Percentiles rank a stretch among this genome's conserved stretches.
These are phyloP conservation scores for Nineta flava DNA, from an alignment of 2,888 invertebrate genomes.

Conservation along the genomic window DNA sequence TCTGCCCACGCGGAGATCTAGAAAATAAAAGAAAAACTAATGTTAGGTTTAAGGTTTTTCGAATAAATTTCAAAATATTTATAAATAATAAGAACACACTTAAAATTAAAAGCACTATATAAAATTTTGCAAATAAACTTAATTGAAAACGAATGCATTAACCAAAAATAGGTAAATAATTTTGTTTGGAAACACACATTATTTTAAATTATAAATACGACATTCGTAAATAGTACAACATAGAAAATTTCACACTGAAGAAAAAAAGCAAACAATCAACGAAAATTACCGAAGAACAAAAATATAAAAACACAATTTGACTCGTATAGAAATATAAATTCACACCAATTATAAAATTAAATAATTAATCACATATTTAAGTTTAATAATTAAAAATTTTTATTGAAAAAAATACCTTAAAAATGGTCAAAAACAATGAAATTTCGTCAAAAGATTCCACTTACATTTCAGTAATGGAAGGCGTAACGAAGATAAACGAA, in stretches of 20 bases:
- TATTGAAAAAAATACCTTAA: neutral
- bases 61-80: no score
- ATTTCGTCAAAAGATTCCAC: slow-evolving; percentile 4
- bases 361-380: neutral
- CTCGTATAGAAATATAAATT: neutral
- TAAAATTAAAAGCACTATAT: no score
- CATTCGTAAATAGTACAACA: no score
- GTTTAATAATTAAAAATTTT: neutral
- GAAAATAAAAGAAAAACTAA: slow-evolving; percentile 13
- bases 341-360: neutral
- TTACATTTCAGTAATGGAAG: slow-evolving; percentile 8
- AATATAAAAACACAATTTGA: neutral
- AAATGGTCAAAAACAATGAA: neutral
- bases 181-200: no score
- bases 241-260: no score
- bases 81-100: no score
- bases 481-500: slow-evolving; percentile 6
- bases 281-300: slow-evolving; percentile 2
- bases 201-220: no score
- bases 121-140: no score
- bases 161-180: no score
- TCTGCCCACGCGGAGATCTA: slow-evolving; percentile 34
- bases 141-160: no score
- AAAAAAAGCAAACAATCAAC: neutral
- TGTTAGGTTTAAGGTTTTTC: neutral